Evolutionary conservation across 2,888 invertebrate species (phyloP).

Genomic region (Melangyna quadrimaculata): DNA sequence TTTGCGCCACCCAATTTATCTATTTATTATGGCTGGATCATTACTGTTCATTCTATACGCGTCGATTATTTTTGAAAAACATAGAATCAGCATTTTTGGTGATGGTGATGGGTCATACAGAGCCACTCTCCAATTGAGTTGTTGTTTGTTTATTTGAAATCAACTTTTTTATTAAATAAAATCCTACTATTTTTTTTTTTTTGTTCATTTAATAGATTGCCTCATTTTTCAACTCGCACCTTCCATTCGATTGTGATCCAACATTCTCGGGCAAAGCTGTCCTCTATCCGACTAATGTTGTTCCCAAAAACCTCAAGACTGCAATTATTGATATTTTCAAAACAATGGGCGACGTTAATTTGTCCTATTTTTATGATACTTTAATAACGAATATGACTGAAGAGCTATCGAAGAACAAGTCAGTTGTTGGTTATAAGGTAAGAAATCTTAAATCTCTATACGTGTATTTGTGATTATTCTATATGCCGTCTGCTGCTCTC

Average conservation of each 20-base stretch:
- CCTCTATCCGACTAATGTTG: conserved; percentile 77
- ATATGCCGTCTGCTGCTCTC: neutral
- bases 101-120: too few relatives aligned
- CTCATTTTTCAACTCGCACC: conserved; percentile 75
- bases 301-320: conserved; percentile 74
- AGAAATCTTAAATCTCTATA: neutral
- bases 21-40: too few relatives aligned
- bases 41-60: too few relatives aligned
- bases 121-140: too few relatives aligned
- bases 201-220: conserved; percentile 73
- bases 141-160: neutral
- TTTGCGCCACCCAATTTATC: too few relatives aligned
- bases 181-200: neutral
- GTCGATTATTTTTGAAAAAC: too few relatives aligned
- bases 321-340: conserved; percentile 80
- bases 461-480: neutral
- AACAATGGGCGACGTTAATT: conserved; percentile 84
- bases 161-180: neutral
- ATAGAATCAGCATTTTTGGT: too few relatives aligned
- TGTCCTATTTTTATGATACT: conserved; percentile 87
- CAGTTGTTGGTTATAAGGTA: conserved; percentile 83
- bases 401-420: conserved; percentile 86
- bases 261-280: conserved; percentile 77
- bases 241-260: conserved; percentile 77
- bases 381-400: conserved; percentile 87